These are phyloP conservation scores for Epicauta chinensis DNA, from an alignment of 1,140 invertebrate genomes.

Conservation along the genomic window DNA sequence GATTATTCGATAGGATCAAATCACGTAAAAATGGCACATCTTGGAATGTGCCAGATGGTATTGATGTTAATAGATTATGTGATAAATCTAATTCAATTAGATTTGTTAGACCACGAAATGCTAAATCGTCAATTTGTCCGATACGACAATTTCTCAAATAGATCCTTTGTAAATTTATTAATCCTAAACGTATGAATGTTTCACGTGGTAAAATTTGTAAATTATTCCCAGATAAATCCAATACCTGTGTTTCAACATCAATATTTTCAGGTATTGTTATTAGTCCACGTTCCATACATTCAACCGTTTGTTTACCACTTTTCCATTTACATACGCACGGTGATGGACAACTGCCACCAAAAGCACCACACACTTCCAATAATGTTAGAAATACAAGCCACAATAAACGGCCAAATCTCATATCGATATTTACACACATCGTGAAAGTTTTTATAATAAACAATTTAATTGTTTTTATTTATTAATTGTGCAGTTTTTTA, in stretches of 20 bases:
- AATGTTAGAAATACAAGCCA: too few species aligned
- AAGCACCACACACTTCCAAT: slow-evolving; percentile 19
- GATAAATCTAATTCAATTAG: slow-evolving; percentile 83
- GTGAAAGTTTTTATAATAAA: too few species aligned
- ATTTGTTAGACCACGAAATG: slow-evolving; percentile 78
- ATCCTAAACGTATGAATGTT: slow-evolving; percentile 68
- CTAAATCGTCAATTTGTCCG: slow-evolving; percentile 74
- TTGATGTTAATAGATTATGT: slow-evolving; percentile 67
- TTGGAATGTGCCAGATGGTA: slow-evolving; percentile 71
- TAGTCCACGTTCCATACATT: slow-evolving; percentile 74
- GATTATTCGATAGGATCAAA: slow-evolving; percentile 71
- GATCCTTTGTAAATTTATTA: slow-evolving; percentile 81
- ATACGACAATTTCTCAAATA: slow-evolving; percentile 76
- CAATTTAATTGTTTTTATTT: too few species aligned
- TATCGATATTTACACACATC: too few species aligned
- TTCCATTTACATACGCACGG: slow-evolving; percentile 90
- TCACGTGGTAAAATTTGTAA: slow-evolving; percentile 73
- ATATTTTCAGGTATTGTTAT: slow-evolving; percentile 76
- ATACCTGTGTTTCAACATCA: slow-evolving; percentile 80
- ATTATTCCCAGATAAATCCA: slow-evolving; percentile 82
- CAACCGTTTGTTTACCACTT: slow-evolving; percentile 83
- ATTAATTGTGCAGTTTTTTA: too few species aligned
- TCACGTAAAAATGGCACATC: slow-evolving; percentile 75
- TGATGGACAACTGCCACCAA: slow-evolving; percentile 57
- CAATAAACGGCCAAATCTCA: too few species aligned